A percentile compares a stretch with the other conserved stretches of the same genome.
phyloP scores from a whole-genome alignment of 37 sponge, comb jelly and placozoan genomes.

The Theonella swinhoei region DNA sequence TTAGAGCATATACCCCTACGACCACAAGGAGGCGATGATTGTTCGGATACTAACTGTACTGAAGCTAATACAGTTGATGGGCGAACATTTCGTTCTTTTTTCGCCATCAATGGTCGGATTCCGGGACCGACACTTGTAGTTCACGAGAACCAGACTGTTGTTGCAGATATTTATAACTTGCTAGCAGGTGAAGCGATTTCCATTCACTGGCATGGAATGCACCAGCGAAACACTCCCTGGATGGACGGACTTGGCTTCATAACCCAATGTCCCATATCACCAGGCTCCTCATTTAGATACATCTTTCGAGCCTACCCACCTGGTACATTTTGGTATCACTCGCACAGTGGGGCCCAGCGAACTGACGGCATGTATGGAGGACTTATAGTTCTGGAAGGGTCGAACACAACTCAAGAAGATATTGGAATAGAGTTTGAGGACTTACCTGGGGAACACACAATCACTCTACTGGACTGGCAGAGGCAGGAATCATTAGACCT shows the following conservation, averaged over 20 bases:
- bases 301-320: conserved; percentile 50
- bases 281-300: conserved; percentile 63
- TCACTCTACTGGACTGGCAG: conserved; percentile 67
- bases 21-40: not conserved
- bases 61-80: conserved; percentile 66
- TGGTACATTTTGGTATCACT: conserved; percentile 90
- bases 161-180: conserved; percentile 61
- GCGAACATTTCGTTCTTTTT: conserved; percentile 43
- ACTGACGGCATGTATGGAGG: conserved; percentile 72
- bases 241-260: conserved; percentile 78
- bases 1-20: not conserved
- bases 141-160: conserved; percentile 36
- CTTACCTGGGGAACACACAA: conserved; percentile 54
- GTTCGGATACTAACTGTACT: conserved; percentile 28
- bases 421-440: conserved; percentile 21
- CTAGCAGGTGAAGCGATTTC: conserved; percentile 39
- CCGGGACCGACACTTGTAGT: conserved; percentile 81
- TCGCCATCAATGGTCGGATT: conserved; percentile 66
- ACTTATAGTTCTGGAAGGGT: conserved; percentile 55
- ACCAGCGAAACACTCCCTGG: conserved; percentile 71
- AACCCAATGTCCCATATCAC: conserved; percentile 81
- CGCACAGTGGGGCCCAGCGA: conserved; percentile 70
- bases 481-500: conserved; percentile 20
- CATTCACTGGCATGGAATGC: conserved; percentile 90
- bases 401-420: not conserved